Evolutionary conservation across 1,140 invertebrate species (phyloP).

Genomic region (Gryon sp.): DNA sequence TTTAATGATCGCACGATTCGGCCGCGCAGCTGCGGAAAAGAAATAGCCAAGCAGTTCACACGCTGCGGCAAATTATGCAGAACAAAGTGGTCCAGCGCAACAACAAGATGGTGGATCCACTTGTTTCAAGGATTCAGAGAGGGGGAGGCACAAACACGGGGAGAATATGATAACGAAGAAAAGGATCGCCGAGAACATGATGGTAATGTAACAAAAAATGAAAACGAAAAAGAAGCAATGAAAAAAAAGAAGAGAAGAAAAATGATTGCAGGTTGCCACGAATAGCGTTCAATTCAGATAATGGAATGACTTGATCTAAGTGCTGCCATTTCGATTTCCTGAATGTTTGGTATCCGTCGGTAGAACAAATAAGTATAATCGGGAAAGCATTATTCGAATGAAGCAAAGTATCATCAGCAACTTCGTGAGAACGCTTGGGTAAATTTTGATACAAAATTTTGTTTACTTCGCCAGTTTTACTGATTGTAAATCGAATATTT

Average conservation of each 20-base stretch:
- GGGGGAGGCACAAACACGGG: background rate
- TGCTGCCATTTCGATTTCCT: slow-evolving; percentile 44
- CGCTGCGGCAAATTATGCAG: slow-evolving; percentile 54
- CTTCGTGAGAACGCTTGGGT: slow-evolving; percentile 37
- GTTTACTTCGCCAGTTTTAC: background rate
- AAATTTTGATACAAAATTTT: background rate
- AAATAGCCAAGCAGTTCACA: slow-evolving; percentile 36
- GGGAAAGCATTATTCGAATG: slow-evolving; percentile 39
- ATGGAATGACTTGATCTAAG: slow-evolving; percentile 77
- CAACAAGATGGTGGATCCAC: slow-evolving; percentile 34
- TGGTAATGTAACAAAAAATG: slow-evolving; percentile 38
- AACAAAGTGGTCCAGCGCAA: slow-evolving; percentile 52
- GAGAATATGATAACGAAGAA: slow-evolving; percentile 36
- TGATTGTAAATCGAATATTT: background rate
- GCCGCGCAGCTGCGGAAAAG: slow-evolving; percentile 53
- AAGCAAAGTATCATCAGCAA: slow-evolving; percentile 35
- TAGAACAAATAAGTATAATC: slow-evolving; percentile 46
- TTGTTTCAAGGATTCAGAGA: background rate
- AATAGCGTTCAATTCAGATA: slow-evolving; percentile 76
- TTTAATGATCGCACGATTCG: slow-evolving; percentile 66
- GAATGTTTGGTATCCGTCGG: slow-evolving; percentile 7
- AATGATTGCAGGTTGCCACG: slow-evolving; percentile 69
- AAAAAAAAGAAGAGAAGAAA: background rate
- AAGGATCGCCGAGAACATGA: slow-evolving; percentile 65
- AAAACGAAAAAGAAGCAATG: slow-evolving; percentile 24